Conservation (phyloP, 2,797 vertebrate species). For the Tarsius wallacei region DNA sequence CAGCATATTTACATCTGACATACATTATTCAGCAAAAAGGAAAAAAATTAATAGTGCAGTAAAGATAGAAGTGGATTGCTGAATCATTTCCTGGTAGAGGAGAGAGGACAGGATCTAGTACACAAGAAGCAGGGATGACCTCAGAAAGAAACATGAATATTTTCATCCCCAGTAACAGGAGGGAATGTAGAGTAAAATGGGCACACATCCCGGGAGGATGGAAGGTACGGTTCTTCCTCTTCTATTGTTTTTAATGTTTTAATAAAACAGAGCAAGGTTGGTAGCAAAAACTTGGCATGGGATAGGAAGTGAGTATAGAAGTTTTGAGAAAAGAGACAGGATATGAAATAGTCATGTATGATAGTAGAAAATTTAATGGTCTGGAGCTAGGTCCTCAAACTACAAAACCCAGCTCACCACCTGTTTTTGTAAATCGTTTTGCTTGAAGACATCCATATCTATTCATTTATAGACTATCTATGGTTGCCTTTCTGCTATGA, state of each 20-base stretch:
- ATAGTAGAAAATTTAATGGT: neutral
- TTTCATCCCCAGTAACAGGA: neutral
- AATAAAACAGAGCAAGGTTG: slow-evolving; percentile 32
- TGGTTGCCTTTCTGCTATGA: neutral
- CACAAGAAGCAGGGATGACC: accelerated
- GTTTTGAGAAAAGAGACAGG: neutral
- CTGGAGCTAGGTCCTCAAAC: neutral
- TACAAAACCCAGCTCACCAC: neutral
- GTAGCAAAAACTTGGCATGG: neutral
- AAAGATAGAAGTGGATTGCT: neutral
- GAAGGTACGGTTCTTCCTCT: neutral
- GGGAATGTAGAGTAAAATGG: neutral
- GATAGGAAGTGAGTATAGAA: neutral
- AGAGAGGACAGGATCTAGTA: neutral
- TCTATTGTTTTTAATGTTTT: slow-evolving; percentile 7
- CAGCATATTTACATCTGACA: neutral
- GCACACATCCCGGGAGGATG: neutral
- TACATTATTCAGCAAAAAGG: neutral
- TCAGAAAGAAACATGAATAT: neutral
- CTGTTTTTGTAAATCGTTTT: slow-evolving; percentile 30
- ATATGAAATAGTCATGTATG: slow-evolving; percentile 14
- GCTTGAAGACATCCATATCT: slow-evolving; percentile 25
- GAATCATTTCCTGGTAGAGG: neutral
- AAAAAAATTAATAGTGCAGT: neutral
- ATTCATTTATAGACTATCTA: neutral